Conservation (phyloP, 2,113 vertebrate genomes). For the Apus apus region DNA sequence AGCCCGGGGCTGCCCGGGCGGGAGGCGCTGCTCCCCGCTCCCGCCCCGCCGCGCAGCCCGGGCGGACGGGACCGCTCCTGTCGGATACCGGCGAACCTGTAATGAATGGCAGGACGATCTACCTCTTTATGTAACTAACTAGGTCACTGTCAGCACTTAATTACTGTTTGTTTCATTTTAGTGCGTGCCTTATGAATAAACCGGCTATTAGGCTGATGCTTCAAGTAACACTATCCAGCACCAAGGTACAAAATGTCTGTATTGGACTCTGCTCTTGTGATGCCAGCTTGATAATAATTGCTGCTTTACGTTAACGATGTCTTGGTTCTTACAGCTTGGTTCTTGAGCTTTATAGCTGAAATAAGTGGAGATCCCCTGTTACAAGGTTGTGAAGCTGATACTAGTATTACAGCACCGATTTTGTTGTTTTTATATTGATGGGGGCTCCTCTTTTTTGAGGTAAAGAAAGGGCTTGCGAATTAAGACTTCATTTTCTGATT, state of each 20-base stretch:
- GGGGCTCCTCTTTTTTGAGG: neutral
- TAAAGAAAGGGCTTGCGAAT: neutral
- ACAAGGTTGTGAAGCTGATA: neutral
- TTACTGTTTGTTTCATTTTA: conserved; percentile 67
- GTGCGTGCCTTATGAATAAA: conserved; percentile 58
- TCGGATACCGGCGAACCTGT: neutral
- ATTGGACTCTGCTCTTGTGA: conserved; percentile 45
- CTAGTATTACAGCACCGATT: neutral
- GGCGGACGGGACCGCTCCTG: neutral
- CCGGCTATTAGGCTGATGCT: conserved; percentile 63
- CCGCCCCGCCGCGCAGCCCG: neutral
- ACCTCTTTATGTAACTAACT: conserved; percentile 19
- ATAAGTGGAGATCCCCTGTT: neutral
- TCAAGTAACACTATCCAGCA: conserved; percentile 55
- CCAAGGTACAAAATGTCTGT: conserved; percentile 60
- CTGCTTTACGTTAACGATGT: conserved; percentile 22
- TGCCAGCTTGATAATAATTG: neutral
- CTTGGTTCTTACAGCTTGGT: neutral
- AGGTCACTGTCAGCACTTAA: conserved; percentile 58
- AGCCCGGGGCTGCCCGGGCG: neutral
- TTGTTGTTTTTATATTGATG: neutral
- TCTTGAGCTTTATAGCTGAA: neutral
- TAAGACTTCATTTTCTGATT: neutral
- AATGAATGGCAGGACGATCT: neutral
- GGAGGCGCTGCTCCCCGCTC: neutral